Evolutionary conservation across 2,113 vertebrate species (phyloP).

Genomic region (Circaetus gallicus): DNA sequence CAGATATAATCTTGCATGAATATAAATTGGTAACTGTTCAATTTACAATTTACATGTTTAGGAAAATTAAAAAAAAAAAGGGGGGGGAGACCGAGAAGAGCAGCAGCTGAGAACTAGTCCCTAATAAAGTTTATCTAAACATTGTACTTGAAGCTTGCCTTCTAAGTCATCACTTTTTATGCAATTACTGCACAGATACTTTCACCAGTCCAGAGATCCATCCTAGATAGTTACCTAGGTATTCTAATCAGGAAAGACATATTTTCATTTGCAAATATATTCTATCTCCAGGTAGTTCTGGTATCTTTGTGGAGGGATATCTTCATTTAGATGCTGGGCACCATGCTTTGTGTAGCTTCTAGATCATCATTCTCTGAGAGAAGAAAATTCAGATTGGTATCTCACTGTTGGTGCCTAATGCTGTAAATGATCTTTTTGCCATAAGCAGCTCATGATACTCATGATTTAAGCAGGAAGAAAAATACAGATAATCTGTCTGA

Average conservation of each 20-base stretch:
- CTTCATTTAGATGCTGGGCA: background rate
- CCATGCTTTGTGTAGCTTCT: background rate
- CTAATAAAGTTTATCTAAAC: background rate
- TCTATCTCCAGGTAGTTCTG: background rate
- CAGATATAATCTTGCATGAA: background rate
- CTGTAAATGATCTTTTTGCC: conserved; percentile 11
- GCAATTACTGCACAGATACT: background rate
- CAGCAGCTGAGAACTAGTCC: background rate
- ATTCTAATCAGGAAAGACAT: background rate
- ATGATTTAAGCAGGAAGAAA: background rate
- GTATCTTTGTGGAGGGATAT: background rate
- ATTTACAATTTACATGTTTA: background rate
- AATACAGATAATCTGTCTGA: background rate
- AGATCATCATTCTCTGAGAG: background rate
- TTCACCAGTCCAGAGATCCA: background rate
- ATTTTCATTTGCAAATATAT: background rate
- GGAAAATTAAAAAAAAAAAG: background rate
- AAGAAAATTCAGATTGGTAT: background rate
- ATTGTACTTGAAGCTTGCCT: background rate
- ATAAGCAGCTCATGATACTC: background rate
- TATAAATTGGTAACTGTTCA: background rate
- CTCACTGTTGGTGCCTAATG: background rate
- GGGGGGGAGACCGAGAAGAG: background rate
- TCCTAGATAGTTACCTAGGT: background rate
- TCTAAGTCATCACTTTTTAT: background rate